Conservation (phyloP, 2,888 invertebrate species). For the Pinctada fucata region DNA sequence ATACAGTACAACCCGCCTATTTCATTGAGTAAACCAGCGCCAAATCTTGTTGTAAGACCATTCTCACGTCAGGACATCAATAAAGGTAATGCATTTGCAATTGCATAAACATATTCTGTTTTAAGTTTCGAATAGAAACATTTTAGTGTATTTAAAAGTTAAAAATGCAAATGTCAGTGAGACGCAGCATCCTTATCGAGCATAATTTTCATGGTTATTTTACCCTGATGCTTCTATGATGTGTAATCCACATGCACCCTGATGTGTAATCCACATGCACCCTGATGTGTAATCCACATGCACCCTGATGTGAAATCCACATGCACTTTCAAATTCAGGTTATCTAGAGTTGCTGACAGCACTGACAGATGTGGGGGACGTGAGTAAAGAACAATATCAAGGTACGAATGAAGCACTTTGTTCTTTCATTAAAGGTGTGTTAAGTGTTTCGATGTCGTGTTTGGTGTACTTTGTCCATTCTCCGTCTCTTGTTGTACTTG, state of each 20-base stretch:
- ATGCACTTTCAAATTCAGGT: not conserved
- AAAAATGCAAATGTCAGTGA: too few species aligned
- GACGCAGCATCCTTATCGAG: too few species aligned
- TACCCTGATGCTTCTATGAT: too few species aligned
- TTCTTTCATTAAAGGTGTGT: not conserved
- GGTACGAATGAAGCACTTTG: not conserved
- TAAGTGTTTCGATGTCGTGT: not conserved
- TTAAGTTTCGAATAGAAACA: too few species aligned
- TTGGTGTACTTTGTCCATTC: not conserved
- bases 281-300: too few species aligned
- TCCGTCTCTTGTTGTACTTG: too few species aligned
- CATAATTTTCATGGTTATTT: too few species aligned
- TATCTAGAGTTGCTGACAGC: conserved; percentile 2
- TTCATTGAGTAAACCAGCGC: not conserved
- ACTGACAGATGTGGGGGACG: not conserved
- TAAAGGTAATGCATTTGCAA: conserved; percentile 2
- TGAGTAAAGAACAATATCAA: not conserved
- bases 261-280: too few species aligned
- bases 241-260: too few species aligned
- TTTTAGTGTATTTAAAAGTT: too few species aligned
- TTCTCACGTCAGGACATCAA: conserved; percentile 10
- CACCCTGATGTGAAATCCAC: too few species aligned
- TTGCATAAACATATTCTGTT: too few species aligned
- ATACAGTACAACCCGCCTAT: conserved; percentile 1
- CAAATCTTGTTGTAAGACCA: conserved; percentile 10